Evolutionary conservation across 2,113 vertebrate species (phyloP).

Genomic region (Arvicanthis niloticus): DNA sequence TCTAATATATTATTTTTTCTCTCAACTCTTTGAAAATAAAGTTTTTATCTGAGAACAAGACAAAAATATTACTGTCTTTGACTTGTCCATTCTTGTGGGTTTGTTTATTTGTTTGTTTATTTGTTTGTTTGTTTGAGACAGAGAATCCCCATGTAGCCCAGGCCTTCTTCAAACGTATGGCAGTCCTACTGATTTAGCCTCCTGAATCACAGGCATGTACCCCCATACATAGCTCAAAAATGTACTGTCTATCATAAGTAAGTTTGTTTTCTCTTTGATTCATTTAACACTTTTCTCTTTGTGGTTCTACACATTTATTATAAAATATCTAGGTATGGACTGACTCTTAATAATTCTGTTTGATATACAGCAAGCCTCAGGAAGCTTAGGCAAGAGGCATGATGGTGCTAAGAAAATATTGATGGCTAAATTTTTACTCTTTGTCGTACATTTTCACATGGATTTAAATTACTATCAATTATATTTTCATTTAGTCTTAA

Average conservation of each 20-base stretch:
- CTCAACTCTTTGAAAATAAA: not conserved
- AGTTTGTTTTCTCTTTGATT: conserved; percentile 27
- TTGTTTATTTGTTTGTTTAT: not conserved
- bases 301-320: conserved; percentile 30
- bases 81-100: not conserved
- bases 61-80: not conserved
- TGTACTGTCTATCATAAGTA: not conserved
- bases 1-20: conserved; percentile 22
- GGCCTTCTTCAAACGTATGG: not conserved
- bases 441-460: not conserved
- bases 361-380: not conserved
- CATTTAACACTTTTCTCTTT: conserved; percentile 21
- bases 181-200: not conserved
- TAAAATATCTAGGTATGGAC: not conserved
- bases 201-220: not conserved
- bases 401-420: not conserved
- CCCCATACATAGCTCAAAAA: not conserved
- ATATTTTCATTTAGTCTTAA: conserved; percentile 8
- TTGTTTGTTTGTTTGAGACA: not conserved
- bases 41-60: not conserved
- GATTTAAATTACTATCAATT: not conserved
- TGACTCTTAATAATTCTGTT: not conserved
- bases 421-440: not conserved
- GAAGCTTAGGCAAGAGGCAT: not conserved
- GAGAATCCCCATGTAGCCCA: not conserved